Conservation (phyloP, 2,888 invertebrate species). For the Ferrisia virgata region DNA sequence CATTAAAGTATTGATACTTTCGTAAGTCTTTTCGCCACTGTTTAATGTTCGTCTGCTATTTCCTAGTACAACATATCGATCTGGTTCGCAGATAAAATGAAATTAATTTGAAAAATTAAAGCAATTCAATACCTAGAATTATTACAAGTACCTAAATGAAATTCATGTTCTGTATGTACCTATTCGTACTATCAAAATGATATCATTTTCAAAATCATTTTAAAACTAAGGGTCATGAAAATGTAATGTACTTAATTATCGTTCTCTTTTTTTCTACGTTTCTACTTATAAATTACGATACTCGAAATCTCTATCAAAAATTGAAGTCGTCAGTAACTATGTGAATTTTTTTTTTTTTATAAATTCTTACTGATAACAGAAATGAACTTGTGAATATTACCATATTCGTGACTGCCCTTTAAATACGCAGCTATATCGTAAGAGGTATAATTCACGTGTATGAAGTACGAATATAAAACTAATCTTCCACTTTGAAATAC, state of each 20-base stretch:
- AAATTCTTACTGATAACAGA: too few species aligned
- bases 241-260: neutral
- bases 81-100: slow-evolving; percentile 1
- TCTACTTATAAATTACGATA: neutral
- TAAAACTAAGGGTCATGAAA: neutral
- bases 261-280: neutral
- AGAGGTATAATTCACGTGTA: neutral
- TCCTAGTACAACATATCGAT: slow-evolving; percentile 35
- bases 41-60: neutral
- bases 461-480: slow-evolving; percentile 20
- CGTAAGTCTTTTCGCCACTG: neutral
- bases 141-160: neutral
- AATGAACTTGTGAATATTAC: neutral
- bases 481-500: neutral
- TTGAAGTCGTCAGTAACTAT: too few species aligned
- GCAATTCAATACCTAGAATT: neutral
- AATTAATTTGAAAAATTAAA: slow-evolving; percentile 5
- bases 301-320: neutral
- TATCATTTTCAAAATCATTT: neutral
- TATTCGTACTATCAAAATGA: neutral
- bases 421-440: slow-evolving; percentile 39
- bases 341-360: neutral
- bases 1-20: neutral
- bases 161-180: neutral
- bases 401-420: slow-evolving; percentile 9